These are phyloP conservation scores for Delphinus delphis DNA, from an alignment of 2,113 vertebrate genomes.

Conservation along the genomic window DNA sequence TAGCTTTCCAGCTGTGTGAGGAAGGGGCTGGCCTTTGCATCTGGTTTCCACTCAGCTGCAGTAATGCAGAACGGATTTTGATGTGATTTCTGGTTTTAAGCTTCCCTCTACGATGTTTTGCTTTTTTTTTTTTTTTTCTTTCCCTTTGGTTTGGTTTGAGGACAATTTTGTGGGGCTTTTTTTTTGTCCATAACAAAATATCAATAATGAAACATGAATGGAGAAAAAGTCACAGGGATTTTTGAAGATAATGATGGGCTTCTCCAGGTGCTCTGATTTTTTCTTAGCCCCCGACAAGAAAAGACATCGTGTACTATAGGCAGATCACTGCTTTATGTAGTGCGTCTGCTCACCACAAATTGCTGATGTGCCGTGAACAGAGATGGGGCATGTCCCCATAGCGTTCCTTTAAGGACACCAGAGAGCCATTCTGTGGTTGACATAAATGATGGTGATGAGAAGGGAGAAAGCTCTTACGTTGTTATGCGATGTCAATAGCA, in stretches of 20 bases:
- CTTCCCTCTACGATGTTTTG: not conserved
- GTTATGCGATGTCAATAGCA: not conserved
- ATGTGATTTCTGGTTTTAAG: constrained; percentile 46
- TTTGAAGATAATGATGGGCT: not conserved
- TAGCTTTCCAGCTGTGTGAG: not conserved
- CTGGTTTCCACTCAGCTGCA: not conserved
- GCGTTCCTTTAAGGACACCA: not conserved
- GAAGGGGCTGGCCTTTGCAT: not conserved
- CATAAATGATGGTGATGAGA: not conserved
- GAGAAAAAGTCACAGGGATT: not conserved
- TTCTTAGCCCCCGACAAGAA: not conserved
- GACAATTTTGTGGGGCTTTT: not conserved
- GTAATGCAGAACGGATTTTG: not conserved
- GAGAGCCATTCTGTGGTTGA: not conserved
- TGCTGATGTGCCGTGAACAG: not conserved
- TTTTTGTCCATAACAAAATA: constrained; percentile 2
- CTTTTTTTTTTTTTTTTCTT: not conserved
- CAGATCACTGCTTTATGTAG: not conserved
- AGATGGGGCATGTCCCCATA: not conserved
- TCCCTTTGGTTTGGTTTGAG: constrained; percentile 38
- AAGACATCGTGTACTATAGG: not conserved
- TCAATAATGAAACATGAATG: not conserved
- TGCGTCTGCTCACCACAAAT: not conserved
- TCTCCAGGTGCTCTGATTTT: not conserved
- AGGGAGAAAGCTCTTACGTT: not conserved